Base-by-base conservation (phyloP, 2,113 vertebrate species). In the Canis aureus region DNA sequence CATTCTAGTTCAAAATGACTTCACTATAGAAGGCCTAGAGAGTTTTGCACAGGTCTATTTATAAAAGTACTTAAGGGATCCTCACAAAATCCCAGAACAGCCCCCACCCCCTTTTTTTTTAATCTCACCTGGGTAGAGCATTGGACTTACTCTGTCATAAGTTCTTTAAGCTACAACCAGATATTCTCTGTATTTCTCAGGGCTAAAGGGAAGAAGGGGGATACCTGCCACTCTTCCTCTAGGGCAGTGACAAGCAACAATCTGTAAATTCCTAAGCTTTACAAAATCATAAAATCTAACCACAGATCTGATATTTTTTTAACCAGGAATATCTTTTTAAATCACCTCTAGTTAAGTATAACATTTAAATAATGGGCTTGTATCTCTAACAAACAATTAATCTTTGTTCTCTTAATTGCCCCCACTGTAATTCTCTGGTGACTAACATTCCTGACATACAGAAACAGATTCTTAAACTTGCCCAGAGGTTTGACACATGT, bases 241-340 rank as follows among this genome's bases (percentile, higher is more conserved):
- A 88, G 22, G 78, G 60, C 49, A 89, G 35, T 9, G n/a, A 60
- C 20, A 57, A 89, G 16, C 57, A 78, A 53, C 53, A 53, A 76
- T 55, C 38, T 78, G 67, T 85, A n/a, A 53, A 20, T 66, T 19
- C 67, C 71, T 79, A 69, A 78, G 27, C 38, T 71, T 73, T 71
- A 91, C 43, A 78, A 93, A 95, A 66, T 84, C 78, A 91, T 60
- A 59, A 89, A 69, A 80, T 81, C 64, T 96, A 88, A 92, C n/a
- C 20, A 49, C 5, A 89, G 78, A 15, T 15, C 38, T 84, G 27
- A 74, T 62, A 16, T 43, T 78, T 78, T 93, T 95, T 97, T 60
- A 96, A 92, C 38, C 15, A 43, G 23, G 11, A 93, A 95, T 93
- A 69, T 89, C 19, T 74, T 89, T 79, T 93, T 79, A 92, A 84